These are phyloP conservation scores for Porites cylindrica DNA, from an alignment of 92 coral and sea anemone species.

Conservation along the genomic window DNA sequence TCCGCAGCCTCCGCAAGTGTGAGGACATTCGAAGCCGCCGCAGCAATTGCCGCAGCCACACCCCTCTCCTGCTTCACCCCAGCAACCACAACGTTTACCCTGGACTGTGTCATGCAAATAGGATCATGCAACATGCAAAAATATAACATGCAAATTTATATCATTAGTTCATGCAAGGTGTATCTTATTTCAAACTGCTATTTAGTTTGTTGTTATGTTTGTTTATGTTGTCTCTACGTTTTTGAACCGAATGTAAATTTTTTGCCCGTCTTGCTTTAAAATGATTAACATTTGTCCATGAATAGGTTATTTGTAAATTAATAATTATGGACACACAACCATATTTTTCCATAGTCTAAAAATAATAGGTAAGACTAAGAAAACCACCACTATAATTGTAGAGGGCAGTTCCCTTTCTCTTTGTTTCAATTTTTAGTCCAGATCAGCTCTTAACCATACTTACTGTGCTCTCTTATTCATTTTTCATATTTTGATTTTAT, in stretches of 20 bases:
- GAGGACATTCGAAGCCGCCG: slow-evolving; percentile 90
- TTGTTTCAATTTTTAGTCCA: too few relatives aligned
- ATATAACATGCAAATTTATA: slow-evolving; percentile 52
- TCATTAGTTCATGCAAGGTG: slow-evolving; percentile 47
- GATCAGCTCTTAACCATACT: too few relatives aligned
- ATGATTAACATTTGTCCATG: not conserved
- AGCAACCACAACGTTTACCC: slow-evolving; percentile 60
- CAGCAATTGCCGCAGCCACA: slow-evolving; percentile 92
- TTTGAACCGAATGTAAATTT: too few relatives aligned
- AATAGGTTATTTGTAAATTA: not conserved
- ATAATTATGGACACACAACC: too few relatives aligned
- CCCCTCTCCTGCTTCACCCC: slow-evolving; percentile 88
- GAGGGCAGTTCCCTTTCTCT: too few relatives aligned
- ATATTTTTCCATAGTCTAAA: too few relatives aligned
- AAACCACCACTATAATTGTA: too few relatives aligned
- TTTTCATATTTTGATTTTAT: too few relatives aligned
- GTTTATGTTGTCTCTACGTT: not conserved
- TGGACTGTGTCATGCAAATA: slow-evolving; percentile 45
- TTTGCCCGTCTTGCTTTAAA: not conserved
- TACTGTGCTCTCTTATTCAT: too few relatives aligned
- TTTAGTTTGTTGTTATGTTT: not conserved
- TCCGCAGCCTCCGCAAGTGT: slow-evolving; percentile 72
- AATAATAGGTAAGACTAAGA: too few relatives aligned
- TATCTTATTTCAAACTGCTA: not conserved
- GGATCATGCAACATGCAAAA: slow-evolving; percentile 60